phyloP scores from a whole-genome alignment of 1,140 invertebrate genomes.

The Ceratina japonica region DNA sequence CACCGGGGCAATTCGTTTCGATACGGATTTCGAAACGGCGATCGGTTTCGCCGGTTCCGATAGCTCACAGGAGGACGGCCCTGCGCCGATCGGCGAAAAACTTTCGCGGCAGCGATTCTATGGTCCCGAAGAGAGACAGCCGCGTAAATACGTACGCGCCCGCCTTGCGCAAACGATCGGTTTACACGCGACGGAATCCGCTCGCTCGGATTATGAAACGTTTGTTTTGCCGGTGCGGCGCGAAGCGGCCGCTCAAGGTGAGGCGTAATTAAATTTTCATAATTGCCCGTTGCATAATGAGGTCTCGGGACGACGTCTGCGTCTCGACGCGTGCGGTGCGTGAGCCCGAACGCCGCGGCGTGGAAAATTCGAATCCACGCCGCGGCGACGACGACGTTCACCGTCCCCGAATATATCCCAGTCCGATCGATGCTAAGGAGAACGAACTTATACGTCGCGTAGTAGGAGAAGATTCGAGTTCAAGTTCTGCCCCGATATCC shows the following conservation, averaged over 20 bases:
- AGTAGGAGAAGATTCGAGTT: no score
- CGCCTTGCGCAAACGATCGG: conserved; percentile 49
- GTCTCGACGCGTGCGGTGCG: background rate
- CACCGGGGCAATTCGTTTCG: background rate
- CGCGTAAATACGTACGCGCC: background rate
- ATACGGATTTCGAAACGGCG: background rate
- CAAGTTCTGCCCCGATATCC: no score
- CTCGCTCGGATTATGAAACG: conserved; percentile 55
- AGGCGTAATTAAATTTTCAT: conserved; percentile 73
- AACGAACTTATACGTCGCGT: no score
- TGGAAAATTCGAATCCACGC: conserved; percentile 45
- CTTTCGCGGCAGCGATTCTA: background rate
- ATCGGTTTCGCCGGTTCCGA: background rate
- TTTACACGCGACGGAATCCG: conserved; percentile 54
- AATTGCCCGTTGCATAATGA: conserved; percentile 69
- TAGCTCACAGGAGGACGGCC: no score
- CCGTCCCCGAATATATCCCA: no score
- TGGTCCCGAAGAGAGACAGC: conserved; percentile 18
- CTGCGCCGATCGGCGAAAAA: background rate
- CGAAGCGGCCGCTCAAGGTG: conserved; percentile 63
- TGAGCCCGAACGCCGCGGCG: background rate
- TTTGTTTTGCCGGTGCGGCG: conserved; percentile 52
- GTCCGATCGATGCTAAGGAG: no score
- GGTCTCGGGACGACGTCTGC: conserved; percentile 36
- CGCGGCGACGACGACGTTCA: background rate